A percentile compares a stretch with the other conserved stretches of the same genome.
Evolutionary conservation across 2,797 vertebrate genomes (phyloP).

Genomic region (Notolabrus celidotus): DNA sequence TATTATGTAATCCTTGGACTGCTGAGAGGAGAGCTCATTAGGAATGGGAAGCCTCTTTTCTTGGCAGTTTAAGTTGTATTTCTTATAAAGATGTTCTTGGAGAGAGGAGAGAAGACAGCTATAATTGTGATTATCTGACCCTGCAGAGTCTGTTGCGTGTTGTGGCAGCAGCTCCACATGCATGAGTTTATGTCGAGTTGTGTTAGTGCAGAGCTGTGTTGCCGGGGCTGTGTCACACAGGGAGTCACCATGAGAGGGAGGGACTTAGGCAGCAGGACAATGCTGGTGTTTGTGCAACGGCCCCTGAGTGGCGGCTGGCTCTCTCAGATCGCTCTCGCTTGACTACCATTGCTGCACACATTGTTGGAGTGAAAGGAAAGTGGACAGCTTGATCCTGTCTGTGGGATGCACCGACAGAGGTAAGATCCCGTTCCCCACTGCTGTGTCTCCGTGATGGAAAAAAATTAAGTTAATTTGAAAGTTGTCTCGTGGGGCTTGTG

Average conservation of each 20-base stretch:
- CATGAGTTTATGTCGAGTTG: slow-evolving; percentile 71
- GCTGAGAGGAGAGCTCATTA: slow-evolving; percentile 51
- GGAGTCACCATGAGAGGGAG: slow-evolving; percentile 83
- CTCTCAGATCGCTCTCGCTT: slow-evolving; percentile 80
- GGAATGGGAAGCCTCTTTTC: slow-evolving; percentile 21
- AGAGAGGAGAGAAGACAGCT: slow-evolving; percentile 23
- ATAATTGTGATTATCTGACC: slow-evolving; percentile 18
- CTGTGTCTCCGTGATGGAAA: slow-evolving; percentile 39
- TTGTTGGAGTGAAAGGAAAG: slow-evolving; percentile 79
- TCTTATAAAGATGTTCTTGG: neutral
- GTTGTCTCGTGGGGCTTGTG: slow-evolving; percentile 28
- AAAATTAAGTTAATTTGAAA: slow-evolving; percentile 31
- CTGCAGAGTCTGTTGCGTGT: slow-evolving; percentile 25
- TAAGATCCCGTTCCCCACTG: slow-evolving; percentile 67
- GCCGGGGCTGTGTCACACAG: slow-evolving; percentile 75
- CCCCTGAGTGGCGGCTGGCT: slow-evolving; percentile 82
- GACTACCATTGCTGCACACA: slow-evolving; percentile 80
- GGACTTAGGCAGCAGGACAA: slow-evolving; percentile 85
- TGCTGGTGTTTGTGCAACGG: slow-evolving; percentile 87
- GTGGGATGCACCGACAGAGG: slow-evolving; percentile 78
- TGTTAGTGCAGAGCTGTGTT: slow-evolving; percentile 76
- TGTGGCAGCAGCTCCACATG: slow-evolving; percentile 38
- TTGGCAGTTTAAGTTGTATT: neutral
- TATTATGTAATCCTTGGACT: slow-evolving; percentile 67
- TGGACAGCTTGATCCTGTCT: slow-evolving; percentile 73